Base-by-base conservation (phyloP, 2,888 invertebrate genomes). In the Caenorhabditis sp. region DNA sequence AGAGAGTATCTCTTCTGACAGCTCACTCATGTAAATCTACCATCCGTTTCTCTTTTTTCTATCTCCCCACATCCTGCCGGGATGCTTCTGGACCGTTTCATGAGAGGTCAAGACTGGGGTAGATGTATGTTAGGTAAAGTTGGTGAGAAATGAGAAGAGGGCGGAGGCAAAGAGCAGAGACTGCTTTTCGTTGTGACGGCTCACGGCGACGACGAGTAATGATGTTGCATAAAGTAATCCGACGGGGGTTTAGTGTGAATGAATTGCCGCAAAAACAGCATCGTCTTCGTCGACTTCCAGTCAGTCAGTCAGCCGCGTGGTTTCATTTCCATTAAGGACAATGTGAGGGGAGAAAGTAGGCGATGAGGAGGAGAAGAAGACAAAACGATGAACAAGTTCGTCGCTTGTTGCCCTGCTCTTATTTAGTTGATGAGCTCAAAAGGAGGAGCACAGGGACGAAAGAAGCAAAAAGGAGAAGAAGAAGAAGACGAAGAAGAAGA, bases 141-240 rank as follows among this genome's bases (percentile, higher is more conserved):
- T 40, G 50, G 6, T 20, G 37, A 18, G 22, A 58, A 61, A 51
- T 28, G 44, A 55, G 55, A 51, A 53, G 55, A 47, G 32, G 37
- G 32, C 50, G 50, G 40, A 70, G 37, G 26, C 2, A 61, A 20
- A 64, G 28, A n/a, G n/a, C n/a, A n/a, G n/a, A 18, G 44, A 22
- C n/a, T 11, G 51, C 47, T 53, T 18, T 9, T 15, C 26, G 50
- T 32, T 47, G 65, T 50, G 60, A 51, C 47, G 64, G 65, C 24
- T 11, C 35, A 35, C 15, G 26, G 53, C 47, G 65, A 32, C 47
- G 60, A 53, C n/a, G 55, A 60, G 76, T 79, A 72, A 79, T 71
- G 71, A 71, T 72, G 72, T 80, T 68, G 71, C 80, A 71, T 79
- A 72, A 67, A 67, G 67, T 80, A 72, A 72, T 80, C 80, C 70